Percentiles rank a stretch among this genome's conserved stretches.
phyloP scores from a whole-genome alignment of 2,888 invertebrate species.

The Brassicogethes aeneus region DNA sequence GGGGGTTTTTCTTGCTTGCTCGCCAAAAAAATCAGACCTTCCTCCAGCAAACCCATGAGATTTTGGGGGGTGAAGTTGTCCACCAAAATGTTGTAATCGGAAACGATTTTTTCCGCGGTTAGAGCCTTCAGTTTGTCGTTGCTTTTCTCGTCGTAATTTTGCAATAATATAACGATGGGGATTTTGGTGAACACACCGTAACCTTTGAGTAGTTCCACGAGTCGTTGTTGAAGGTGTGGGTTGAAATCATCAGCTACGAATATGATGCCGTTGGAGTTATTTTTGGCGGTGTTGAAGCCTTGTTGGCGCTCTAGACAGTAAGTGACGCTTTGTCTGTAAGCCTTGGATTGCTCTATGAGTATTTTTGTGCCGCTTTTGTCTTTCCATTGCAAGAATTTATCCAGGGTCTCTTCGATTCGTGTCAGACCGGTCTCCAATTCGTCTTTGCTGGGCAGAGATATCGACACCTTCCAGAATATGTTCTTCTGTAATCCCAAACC shows the following conservation, averaged over 20 bases:
- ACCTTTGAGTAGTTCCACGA: constrained; percentile 23
- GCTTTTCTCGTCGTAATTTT: constrained; percentile 15
- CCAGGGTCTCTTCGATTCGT: constrained; percentile 21
- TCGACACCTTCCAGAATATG: constrained; percentile 54
- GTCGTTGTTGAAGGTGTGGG: constrained; percentile 22
- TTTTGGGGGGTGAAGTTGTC: constrained; percentile 19
- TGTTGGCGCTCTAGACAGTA: constrained; percentile 33
- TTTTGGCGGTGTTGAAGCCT: constrained; percentile 16
- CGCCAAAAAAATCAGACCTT: constrained; percentile 42
- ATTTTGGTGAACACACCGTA: constrained; percentile 31
- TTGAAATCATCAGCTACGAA: constrained; percentile 32
- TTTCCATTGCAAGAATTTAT: constrained; percentile 26
- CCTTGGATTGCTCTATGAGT: constrained; percentile 27
- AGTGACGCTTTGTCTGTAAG: constrained; percentile 22
- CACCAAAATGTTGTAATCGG: constrained; percentile 24
- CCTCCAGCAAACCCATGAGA: constrained; percentile 21
- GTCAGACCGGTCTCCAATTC: constrained; percentile 35
- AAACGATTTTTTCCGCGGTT: constrained; percentile 21
- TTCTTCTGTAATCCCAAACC: constrained; percentile 25
- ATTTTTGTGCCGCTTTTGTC: constrained; percentile 29
- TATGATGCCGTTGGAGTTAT: constrained; percentile 32
- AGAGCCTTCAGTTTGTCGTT: constrained; percentile 18
- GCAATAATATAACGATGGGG: constrained; percentile 28
- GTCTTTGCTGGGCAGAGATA: constrained; percentile 47
- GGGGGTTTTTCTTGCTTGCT: constrained; percentile 44